phyloP scores from a whole-genome alignment of 2,797 vertebrate genomes.

The Bothrops alternatus region DNA sequence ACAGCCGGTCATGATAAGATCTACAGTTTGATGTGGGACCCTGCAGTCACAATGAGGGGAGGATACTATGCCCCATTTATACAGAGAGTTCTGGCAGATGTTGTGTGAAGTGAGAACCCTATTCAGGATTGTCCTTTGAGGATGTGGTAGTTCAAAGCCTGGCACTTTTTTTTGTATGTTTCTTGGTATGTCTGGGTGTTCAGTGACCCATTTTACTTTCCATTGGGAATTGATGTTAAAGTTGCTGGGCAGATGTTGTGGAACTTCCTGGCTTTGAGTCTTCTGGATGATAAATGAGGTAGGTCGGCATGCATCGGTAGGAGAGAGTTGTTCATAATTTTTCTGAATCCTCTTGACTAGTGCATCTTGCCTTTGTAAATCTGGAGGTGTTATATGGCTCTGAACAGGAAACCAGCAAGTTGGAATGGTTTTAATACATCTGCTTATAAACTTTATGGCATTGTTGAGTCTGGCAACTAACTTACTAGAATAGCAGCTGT shows the following conservation, averaged over 20 bases:
- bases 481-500: background rate
- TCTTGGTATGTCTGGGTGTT: background rate
- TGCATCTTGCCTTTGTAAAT: background rate
- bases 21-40: background rate
- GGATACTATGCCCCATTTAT: background rate
- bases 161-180: background rate
- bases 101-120: background rate
- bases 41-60: background rate
- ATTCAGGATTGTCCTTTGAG: background rate
- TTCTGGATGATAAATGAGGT: background rate
- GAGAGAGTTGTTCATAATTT: background rate
- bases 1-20: background rate
- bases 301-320: background rate
- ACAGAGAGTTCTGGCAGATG: background rate
- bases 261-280: background rate
- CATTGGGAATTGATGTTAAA: background rate
- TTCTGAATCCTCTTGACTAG: background rate
- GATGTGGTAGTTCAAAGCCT: background rate
- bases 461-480: background rate
- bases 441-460: background rate
- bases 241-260: background rate
- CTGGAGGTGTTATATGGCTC: background rate
- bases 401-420: background rate
- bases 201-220: background rate
- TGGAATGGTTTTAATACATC: background rate